phyloP scores from a whole-genome alignment of 2,113 vertebrate species.

The Triplophysa rosa region DNA sequence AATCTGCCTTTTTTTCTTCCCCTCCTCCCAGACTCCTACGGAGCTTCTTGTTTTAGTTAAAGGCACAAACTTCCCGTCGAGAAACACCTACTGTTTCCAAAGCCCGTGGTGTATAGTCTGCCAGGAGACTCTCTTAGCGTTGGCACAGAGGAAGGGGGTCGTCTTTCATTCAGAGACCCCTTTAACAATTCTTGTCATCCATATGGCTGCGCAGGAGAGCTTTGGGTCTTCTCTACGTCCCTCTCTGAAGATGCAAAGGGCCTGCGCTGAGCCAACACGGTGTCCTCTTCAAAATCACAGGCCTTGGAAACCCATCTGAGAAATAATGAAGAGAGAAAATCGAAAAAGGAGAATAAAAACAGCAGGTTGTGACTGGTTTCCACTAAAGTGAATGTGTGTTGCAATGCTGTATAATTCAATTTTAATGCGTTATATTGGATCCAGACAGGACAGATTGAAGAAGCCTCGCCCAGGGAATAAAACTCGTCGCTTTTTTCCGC shows the following conservation, averaged over 20 bases:
- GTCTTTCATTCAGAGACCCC: slow-evolving; percentile 4
- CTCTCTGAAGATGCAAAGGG: slow-evolving; percentile 59
- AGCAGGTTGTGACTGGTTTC: slow-evolving; percentile 46
- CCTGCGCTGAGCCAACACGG: slow-evolving; percentile 66
- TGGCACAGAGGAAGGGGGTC: background rate
- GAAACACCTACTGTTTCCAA: background rate
- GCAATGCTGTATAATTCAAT: slow-evolving; percentile 49
- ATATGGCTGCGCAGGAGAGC: slow-evolving; percentile 31
- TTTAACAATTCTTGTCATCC: background rate
- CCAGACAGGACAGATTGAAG: slow-evolving; percentile 39
- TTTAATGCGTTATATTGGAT: slow-evolving; percentile 58
- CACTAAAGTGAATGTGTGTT: slow-evolving; percentile 30
- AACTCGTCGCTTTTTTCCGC: slow-evolving; percentile 47
- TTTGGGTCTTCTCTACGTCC: slow-evolving; percentile 11
- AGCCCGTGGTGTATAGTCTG: background rate
- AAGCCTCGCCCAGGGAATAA: slow-evolving; percentile 43
- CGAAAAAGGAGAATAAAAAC: background rate
- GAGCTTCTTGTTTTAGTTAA: slow-evolving; percentile 8
- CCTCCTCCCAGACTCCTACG: background rate
- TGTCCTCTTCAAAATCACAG: slow-evolving; percentile 58
- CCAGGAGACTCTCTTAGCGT: background rate
- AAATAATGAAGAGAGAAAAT: slow-evolving; percentile 48
- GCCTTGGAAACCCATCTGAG: slow-evolving; percentile 59
- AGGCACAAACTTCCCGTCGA: slow-evolving; percentile 1
- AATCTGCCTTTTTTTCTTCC: background rate